Conservation (phyloP, 2,797 vertebrate genomes). For the Helarctos malayanus region DNA sequence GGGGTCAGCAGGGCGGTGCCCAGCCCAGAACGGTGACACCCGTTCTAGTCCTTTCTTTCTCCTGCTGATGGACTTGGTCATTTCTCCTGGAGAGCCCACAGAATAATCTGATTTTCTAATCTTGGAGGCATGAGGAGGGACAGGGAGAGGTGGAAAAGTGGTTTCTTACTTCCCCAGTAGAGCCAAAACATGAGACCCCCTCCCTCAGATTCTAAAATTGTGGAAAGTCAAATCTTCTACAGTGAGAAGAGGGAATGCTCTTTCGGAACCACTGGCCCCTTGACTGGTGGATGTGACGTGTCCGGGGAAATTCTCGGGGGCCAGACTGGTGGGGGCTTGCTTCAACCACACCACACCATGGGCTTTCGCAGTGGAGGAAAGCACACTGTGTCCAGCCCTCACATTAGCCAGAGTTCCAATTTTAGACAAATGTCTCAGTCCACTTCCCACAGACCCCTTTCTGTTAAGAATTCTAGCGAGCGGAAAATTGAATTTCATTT, state of each 20-base stretch:
- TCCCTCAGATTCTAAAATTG: background rate
- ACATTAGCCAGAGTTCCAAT: background rate
- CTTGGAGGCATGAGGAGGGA: background rate
- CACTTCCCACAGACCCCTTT: background rate
- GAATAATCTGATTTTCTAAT: background rate
- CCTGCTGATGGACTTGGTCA: background rate
- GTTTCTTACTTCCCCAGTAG: background rate
- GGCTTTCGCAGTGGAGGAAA: background rate
- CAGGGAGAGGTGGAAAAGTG: background rate
- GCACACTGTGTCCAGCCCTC: background rate
- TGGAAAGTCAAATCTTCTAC: background rate
- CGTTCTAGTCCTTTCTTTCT: fast-evolving
- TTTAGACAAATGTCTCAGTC: background rate
- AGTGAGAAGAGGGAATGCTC: background rate
- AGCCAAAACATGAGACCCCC: background rate
- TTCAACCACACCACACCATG: fast-evolving
- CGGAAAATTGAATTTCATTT: conserved; percentile 52
- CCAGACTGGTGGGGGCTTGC: background rate
- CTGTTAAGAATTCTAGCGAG: background rate
- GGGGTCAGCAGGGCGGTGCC: background rate
- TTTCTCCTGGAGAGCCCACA: background rate
- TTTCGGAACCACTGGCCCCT: background rate
- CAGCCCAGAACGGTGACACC: background rate
- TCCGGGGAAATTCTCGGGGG: background rate
- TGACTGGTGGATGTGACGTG: fast-evolving